These are phyloP conservation scores for Penaeus indicus DNA, from an alignment of 1,140 invertebrate species.

Conservation along the genomic window DNA sequence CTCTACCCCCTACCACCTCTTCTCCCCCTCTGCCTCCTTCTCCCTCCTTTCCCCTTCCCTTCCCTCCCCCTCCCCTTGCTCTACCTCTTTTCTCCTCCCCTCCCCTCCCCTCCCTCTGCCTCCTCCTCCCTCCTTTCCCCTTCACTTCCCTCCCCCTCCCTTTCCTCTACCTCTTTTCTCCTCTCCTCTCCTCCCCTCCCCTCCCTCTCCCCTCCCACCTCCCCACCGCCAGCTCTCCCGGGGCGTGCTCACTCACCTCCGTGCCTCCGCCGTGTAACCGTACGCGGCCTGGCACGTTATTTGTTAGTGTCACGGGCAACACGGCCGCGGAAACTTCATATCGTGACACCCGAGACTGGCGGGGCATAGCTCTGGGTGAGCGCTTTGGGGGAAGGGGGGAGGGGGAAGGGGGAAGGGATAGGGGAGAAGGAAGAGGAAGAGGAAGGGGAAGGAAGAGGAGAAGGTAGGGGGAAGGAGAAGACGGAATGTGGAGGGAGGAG, in stretches of 20 bases:
- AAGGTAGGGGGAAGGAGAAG: neutral
- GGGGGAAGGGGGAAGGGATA: neutral
- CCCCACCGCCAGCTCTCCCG: neutral
- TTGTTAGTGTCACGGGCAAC: conserved; percentile 51
- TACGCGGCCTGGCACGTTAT: conserved; percentile 9
- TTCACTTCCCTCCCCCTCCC: neutral
- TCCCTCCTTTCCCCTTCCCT: neutral
- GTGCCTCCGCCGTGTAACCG: neutral
- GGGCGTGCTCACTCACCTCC: conserved; percentile 1
- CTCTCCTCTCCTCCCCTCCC: neutral
- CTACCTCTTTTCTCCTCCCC: too few relatives aligned
- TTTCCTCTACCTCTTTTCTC: neutral
- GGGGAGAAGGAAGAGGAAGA: neutral
- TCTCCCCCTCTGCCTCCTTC: neutral
- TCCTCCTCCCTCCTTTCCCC: neutral
- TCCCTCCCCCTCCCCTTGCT: neutral
- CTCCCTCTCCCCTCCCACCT: neutral
- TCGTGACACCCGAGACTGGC: conserved; percentile 42
- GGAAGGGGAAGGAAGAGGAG: neutral
- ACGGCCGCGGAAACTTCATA: conserved; percentile 53
- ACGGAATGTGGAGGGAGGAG: neutral
- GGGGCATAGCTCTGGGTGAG: neutral
- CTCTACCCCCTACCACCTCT: neutral
- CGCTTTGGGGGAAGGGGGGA: neutral
- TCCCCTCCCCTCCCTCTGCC: neutral